Percentiles rank a stretch among this genome's conserved stretches.
These are phyloP conservation scores for Phragmatobia fuliginosa DNA, from an alignment of 2,888 invertebrate species.

Conservation along the genomic window DNA sequence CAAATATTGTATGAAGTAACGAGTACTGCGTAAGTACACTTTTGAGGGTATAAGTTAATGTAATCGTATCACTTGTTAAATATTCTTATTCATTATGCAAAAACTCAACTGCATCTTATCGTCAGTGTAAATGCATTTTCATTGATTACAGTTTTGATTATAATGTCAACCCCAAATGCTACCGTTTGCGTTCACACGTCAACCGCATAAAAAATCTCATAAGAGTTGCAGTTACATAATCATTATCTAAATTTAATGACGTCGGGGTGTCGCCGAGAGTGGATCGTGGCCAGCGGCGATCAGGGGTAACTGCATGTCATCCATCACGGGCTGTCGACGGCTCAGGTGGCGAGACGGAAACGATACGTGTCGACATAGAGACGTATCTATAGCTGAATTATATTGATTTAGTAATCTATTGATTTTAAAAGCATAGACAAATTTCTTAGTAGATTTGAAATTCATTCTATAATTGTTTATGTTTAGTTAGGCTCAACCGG, in stretches of 20 bases:
- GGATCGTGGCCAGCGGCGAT: constrained; percentile 25
- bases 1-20: too few species aligned
- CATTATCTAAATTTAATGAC: constrained; percentile 50
- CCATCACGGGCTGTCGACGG: constrained; percentile 63
- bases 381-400: not conserved
- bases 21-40: too few species aligned
- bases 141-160: not conserved
- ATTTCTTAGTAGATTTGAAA: not conserved
- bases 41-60: too few species aligned
- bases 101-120: not conserved
- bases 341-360: constrained; percentile 61
- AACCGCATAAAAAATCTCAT: constrained; percentile 14
- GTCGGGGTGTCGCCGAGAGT: constrained; percentile 15
- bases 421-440: not conserved
- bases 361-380: constrained; percentile 42
- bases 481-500: too few species aligned
- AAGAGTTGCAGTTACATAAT: constrained; percentile 14
- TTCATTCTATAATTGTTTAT: not conserved
- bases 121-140: not conserved
- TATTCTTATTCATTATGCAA: too few species aligned
- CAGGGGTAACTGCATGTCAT: constrained; percentile 45
- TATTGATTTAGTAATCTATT: not conserved
- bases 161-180: not conserved
- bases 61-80: too few species aligned
- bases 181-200: constrained; percentile 4